Percentiles rank a stretch among this genome's conserved stretches.
Conservation (phyloP, 2,888 invertebrate species). For the Sicus ferrugineus region DNA sequence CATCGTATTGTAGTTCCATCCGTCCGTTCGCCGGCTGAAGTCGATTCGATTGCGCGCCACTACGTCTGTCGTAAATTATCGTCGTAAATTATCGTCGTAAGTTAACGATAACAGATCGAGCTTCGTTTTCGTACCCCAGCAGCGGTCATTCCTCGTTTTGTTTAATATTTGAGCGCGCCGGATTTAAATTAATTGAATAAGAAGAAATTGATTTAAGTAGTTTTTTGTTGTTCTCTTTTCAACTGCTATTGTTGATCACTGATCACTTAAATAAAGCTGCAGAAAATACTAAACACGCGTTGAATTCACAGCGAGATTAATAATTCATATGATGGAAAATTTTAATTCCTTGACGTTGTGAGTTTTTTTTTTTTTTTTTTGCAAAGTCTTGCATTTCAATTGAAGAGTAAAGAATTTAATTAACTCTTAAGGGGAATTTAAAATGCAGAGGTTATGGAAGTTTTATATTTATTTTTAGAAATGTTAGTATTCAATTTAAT, state of each 20-base stretch:
- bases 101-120: background rate
- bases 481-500: no score
- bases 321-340: background rate
- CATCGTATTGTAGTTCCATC: background rate
- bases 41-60: background rate
- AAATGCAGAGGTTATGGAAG: no score
- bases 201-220: background rate
- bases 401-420: no score
- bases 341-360: no score
- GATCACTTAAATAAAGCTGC: background rate
- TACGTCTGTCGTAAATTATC: background rate
- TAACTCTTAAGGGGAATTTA: no score
- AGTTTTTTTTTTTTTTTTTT: no score
- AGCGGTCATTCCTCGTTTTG: background rate
- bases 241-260: background rate
- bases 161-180: background rate
- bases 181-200: background rate
- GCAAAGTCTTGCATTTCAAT: no score
- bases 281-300: background rate
- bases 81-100: no score
- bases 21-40: background rate
- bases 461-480: no score
- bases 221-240: background rate
- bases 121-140: background rate
- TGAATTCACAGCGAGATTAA: background rate